phyloP scores from a whole-genome alignment of 2,113 vertebrate species.

The Recurvirostra avosetta region DNA sequence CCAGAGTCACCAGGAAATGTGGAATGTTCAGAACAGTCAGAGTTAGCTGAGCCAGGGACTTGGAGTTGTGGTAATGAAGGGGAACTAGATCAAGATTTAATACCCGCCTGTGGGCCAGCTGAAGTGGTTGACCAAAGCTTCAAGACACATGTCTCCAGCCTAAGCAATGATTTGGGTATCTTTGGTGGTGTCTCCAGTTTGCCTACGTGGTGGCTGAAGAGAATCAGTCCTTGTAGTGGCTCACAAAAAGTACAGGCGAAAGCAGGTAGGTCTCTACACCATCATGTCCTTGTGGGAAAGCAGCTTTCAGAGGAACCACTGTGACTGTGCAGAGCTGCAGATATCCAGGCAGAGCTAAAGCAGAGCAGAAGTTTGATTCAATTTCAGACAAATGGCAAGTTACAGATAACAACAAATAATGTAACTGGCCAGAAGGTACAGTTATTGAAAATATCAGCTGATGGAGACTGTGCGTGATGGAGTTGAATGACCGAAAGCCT shows the following conservation, averaged over 20 bases:
- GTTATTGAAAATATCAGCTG: background rate
- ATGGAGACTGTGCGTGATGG: background rate
- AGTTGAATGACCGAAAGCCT: background rate
- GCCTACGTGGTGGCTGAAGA: background rate
- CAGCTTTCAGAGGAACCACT: background rate
- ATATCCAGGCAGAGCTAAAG: background rate
- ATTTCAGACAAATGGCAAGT: background rate
- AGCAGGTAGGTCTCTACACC: background rate
- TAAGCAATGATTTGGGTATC: background rate
- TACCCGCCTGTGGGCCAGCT: background rate
- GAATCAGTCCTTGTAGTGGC: background rate
- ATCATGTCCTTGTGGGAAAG: background rate
- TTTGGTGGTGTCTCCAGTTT: background rate
- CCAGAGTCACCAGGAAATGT: background rate
- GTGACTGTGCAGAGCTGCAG: background rate
- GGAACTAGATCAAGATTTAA: background rate
- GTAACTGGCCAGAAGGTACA: background rate
- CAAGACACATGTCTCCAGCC: background rate
- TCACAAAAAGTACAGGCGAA: background rate
- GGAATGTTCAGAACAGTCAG: background rate
- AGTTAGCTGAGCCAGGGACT: background rate
- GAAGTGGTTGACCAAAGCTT: background rate
- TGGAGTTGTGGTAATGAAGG: background rate
- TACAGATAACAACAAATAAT: background rate
- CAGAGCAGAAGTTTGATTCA: background rate